Percentiles rank a stretch among this genome's conserved stretches.
Evolutionary conservation across 2,113 vertebrate genomes (phyloP).

Genomic region (Bungarus multicinctus): DNA sequence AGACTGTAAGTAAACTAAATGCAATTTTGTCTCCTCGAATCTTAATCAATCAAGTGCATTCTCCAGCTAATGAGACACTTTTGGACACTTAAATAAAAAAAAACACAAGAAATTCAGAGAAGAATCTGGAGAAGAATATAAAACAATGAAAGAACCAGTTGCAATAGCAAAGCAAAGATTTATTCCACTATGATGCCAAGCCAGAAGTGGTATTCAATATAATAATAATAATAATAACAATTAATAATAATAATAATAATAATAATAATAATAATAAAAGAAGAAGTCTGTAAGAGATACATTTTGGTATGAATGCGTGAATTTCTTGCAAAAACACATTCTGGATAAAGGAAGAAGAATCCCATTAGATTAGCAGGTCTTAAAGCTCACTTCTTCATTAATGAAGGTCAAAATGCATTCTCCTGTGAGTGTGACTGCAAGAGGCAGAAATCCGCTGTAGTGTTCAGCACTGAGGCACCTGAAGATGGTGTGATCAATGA

Average conservation of each 20-base stretch:
- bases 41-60: constrained; percentile 2
- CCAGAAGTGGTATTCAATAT: too few species aligned
- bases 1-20: not conserved
- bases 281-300: accelerated
- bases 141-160: constrained; percentile 33
- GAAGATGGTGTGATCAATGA: not conserved
- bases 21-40: not conserved
- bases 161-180: not conserved
- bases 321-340: not conserved
- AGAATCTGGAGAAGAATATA: constrained; percentile 24
- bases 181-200: constrained; percentile 28
- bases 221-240: too few species aligned
- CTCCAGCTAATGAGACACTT: not conserved
- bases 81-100: not conserved
- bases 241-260: too few species aligned
- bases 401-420: constrained; percentile 19
- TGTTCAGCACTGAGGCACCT: accelerated
- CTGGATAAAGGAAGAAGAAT: not conserved
- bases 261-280: too few species aligned
- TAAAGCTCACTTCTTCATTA: not conserved
- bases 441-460: not conserved
- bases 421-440: accelerated
- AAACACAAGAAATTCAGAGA: not conserved
- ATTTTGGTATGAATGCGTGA: not conserved
- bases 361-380: constrained; percentile 29